Percentiles rank a stretch among this genome's conserved stretches.
phyloP scores from a whole-genome alignment of 2,888 invertebrate genomes.

The Patella ulyssiponensis region DNA sequence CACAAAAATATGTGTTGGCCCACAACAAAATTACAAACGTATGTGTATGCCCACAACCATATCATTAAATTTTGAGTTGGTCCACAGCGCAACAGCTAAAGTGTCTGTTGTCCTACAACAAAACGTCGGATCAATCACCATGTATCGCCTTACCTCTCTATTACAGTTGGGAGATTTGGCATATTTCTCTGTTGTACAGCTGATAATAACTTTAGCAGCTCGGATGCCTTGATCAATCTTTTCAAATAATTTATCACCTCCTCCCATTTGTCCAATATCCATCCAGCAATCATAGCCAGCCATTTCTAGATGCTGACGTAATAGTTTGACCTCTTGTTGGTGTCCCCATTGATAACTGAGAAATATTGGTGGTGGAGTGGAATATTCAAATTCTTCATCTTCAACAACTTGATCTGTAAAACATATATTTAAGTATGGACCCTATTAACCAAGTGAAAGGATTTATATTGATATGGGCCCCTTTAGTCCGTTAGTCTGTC shows the following conservation, averaged over 20 bases:
- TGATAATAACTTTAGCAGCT: conserved; percentile 63
- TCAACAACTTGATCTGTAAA: conserved; percentile 37
- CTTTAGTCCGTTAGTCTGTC: neutral
- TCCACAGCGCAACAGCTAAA: no score
- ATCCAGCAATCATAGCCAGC: conserved; percentile 69
- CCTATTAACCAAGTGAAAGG: neutral
- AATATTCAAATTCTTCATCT: conserved; percentile 48
- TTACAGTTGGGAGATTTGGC: conserved; percentile 69
- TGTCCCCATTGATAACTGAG: conserved; percentile 69
- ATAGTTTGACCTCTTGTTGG: conserved; percentile 64
- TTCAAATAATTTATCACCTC: conserved; percentile 68
- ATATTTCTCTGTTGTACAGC: conserved; percentile 66
- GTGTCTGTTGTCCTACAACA: no score
- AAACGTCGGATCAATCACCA: no score
- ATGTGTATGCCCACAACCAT: no score
- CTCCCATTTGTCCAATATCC: conserved; percentile 71
- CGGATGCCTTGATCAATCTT: conserved; percentile 69
- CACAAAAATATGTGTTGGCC: no score
- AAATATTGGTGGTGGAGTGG: conserved; percentile 49
- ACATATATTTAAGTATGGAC: neutral
- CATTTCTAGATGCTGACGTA: conserved; percentile 63
- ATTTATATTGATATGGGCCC: neutral
- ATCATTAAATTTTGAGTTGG: no score
- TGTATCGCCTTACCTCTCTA: conserved; percentile 58
- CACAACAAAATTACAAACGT: no score